Evolutionary conservation across 2,888 invertebrate genomes (phyloP).

Genomic region (Dusona sp.): DNA sequence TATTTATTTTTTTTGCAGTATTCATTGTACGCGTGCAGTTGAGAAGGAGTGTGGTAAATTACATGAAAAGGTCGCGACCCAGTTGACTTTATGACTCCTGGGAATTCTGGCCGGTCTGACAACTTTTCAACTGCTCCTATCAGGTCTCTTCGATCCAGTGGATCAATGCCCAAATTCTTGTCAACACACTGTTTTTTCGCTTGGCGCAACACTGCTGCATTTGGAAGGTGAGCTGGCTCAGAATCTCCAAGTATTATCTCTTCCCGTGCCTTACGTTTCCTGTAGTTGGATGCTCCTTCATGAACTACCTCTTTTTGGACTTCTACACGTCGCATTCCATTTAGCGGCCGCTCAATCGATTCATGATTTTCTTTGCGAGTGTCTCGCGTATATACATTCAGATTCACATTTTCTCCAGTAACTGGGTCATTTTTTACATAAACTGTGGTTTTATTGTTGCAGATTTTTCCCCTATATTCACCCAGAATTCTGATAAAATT

Average conservation of each 20-base stretch:
- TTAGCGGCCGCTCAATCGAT: not conserved
- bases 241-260: not conserved
- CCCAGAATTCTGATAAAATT: not conserved
- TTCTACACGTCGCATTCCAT: not conserved
- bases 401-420: no score
- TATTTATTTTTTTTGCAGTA: not conserved
- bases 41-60: not conserved
- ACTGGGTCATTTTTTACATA: not conserved
- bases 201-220: not conserved
- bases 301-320: not conserved
- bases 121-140: not conserved
- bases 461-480: not conserved
- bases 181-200: not conserved
- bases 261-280: not conserved
- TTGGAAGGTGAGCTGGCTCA: not conserved
- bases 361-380: not conserved
- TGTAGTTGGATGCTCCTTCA: not conserved
- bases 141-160: not conserved
- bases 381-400: not conserved
- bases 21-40: constrained; percentile 1
- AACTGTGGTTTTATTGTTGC: not conserved
- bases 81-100: not conserved
- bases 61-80: not conserved
- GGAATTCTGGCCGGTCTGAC: not conserved
- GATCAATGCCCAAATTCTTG: not conserved